phyloP scores from a whole-genome alignment of 2,113 vertebrate species.

The Ophiodon elongatus region DNA sequence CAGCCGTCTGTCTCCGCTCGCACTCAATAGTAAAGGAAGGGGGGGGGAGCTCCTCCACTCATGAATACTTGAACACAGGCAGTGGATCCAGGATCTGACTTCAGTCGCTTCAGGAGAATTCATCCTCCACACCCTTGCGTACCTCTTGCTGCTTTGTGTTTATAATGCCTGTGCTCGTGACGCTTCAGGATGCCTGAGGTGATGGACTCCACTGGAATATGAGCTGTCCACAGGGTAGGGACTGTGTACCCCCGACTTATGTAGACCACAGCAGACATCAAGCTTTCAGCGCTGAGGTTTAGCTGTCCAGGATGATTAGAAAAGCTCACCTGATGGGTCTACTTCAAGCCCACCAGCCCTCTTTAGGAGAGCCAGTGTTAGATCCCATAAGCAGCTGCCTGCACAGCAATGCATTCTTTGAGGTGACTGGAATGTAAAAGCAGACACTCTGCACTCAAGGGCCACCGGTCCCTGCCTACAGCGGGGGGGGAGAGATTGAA shows the following conservation, averaged over 20 bases:
- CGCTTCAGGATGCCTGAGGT: not conserved
- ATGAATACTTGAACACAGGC: constrained; percentile 63
- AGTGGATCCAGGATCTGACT: constrained; percentile 19
- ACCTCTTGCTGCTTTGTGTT: constrained; percentile 5
- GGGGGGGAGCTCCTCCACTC: constrained; percentile 48
- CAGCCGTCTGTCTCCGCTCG: constrained; percentile 69
- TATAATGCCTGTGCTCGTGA: not conserved
- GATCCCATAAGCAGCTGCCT: constrained; percentile 4
- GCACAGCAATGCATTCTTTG: constrained; percentile 5
- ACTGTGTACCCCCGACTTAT: not conserved
- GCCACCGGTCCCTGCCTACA: not conserved
- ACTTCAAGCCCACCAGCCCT: not conserved
- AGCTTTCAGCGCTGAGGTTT: not conserved
- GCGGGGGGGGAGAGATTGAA: not conserved
- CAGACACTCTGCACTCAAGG: not conserved
- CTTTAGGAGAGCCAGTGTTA: not conserved
- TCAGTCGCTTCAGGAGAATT: constrained; percentile 28
- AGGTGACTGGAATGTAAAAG: constrained; percentile 3
- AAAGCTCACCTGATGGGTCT: not conserved
- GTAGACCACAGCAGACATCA: not conserved
- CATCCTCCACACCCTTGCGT: not conserved
- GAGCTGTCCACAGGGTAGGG: not conserved
- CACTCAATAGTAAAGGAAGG: constrained; percentile 37
- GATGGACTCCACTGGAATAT: not conserved
- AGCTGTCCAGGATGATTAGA: not conserved